phyloP scores from a whole-genome alignment of 1,140 invertebrate species.

The Bombyx mandarina region DNA sequence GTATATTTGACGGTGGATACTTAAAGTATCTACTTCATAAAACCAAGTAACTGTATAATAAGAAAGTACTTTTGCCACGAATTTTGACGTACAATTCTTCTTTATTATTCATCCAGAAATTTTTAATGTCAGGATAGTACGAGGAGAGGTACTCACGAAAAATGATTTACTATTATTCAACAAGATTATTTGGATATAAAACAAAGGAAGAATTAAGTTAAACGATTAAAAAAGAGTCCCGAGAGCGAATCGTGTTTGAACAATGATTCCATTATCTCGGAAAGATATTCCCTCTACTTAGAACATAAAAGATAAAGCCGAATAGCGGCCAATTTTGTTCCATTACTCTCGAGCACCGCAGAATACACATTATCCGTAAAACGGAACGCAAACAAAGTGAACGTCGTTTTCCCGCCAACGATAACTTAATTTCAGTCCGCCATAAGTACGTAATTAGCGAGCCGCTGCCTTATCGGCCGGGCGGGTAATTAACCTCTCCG shows the following conservation, averaged over 20 bases:
- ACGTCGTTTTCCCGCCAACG: constrained; percentile 61
- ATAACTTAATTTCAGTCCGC: constrained; percentile 71
- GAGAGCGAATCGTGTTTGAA: constrained; percentile 39
- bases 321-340: constrained; percentile 62
- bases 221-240: constrained; percentile 57
- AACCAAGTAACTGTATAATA: constrained; percentile 6
- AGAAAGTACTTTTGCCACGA: background rate
- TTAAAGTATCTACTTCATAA: constrained; percentile 28
- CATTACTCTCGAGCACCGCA: constrained; percentile 53
- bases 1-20: constrained; percentile 27
- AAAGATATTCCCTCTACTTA: constrained; percentile 32
- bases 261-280: constrained; percentile 61
- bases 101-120: background rate
- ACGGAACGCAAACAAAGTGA: constrained; percentile 68
- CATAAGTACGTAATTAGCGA: constrained; percentile 71
- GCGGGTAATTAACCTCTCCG: constrained; percentile 67
- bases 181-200: constrained; percentile 34
- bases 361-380: constrained; percentile 64
- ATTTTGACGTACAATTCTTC: background rate
- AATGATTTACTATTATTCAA: background rate
- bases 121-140: too few relatives aligned
- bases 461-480: constrained; percentile 68
- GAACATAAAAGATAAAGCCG: constrained; percentile 60
- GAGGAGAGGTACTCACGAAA: too few relatives aligned
- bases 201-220: constrained; percentile 56